A percentile compares a stretch with the other conserved stretches of the same genome.
These are phyloP conservation scores for Baccha elongata DNA, from an alignment of 2,888 invertebrate species.

Conservation along the genomic window DNA sequence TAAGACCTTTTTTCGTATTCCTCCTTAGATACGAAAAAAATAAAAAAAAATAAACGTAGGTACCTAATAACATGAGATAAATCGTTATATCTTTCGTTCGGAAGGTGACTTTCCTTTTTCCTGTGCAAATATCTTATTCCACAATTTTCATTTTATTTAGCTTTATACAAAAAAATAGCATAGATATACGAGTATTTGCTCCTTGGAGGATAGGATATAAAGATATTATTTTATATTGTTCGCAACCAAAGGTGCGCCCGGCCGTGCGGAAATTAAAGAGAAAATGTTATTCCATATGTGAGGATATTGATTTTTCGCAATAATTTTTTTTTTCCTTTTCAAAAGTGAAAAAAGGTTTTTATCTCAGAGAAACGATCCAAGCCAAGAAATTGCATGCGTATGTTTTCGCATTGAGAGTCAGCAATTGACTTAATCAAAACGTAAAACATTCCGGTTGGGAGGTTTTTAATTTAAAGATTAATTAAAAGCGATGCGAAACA, in stretches of 20 bases:
- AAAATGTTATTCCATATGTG: no score
- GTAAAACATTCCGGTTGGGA: neutral
- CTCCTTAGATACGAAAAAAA: neutral
- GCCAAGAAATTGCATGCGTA: neutral
- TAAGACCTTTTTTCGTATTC: conserved; percentile 25
- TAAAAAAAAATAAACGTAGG: no score
- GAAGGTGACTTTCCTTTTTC: conserved; percentile 4
- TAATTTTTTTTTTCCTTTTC: no score
- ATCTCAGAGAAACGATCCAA: conserved; percentile 4
- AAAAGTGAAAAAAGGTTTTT: no score
- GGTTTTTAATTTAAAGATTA: conserved; percentile 18
- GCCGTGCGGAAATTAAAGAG: conserved; percentile 7
- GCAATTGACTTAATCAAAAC: conserved; percentile 6
- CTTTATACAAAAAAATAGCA: neutral
- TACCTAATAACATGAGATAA: conserved; percentile 16
- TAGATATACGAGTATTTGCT: conserved; percentile 7
- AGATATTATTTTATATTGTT: conserved; percentile 36
- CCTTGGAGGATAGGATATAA: conserved; percentile 17
- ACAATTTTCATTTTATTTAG: conserved; percentile 20
- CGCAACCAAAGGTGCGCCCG: conserved; percentile 1
- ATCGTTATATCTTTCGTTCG: conserved; percentile 23
- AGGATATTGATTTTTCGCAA: no score
- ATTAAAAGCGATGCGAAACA: neutral
- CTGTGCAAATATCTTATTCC: neutral
- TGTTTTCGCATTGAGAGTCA: neutral